Evolutionary conservation across 2,888 invertebrate species (phyloP), one percentile per base, ranked within the genome.

Genomic region (Nezara viridula): DNA sequence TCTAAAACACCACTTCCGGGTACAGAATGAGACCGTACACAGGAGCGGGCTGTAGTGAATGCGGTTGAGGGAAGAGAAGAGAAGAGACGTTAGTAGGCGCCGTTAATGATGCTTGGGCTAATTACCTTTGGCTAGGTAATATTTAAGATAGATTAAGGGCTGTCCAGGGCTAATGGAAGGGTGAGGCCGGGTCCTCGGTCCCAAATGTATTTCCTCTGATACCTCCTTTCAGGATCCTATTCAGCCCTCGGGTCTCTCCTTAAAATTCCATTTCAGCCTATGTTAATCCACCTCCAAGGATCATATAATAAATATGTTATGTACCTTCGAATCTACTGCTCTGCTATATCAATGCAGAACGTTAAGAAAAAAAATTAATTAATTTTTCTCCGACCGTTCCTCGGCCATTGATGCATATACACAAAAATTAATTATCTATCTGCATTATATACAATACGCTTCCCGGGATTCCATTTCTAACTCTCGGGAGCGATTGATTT

Each of bases 51-150:
- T 73, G 37, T 32, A 32, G 19, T 66, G 66, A 60, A 60, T 60
- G 14, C 60, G 27, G 60, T n/a, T n/a, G n/a, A n/a, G n/a, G n/a
- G n/a, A n/a, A n/a, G 12, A 1, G 27, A 66, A 37, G 66, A 6
- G 66, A 73, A 37, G 66, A 73, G 66, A 73, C 66, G 66, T 73
- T 73, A 73, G 66, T 73, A 73, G 66, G 9, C 66, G 32, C 37
- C 66, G 66, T 73, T 73, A 73, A 73, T 73, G 66, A 73, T 37
- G 66, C 32, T 37, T 32, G 66, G 66, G 32, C 66, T 73, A 73
- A 73, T 73, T 73, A 73, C 66, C 66, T 73, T 73, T 73, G 66
- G 66, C 66, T 73, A 73, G 66, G 66, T 73, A 73, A 73, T 73
- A 73, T 73, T 73, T 73, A 73, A 73, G 66, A 73, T 73, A 73